phyloP scores from a whole-genome alignment of 2,888 invertebrate genomes.

The Amblyjoppa proteus region DNA sequence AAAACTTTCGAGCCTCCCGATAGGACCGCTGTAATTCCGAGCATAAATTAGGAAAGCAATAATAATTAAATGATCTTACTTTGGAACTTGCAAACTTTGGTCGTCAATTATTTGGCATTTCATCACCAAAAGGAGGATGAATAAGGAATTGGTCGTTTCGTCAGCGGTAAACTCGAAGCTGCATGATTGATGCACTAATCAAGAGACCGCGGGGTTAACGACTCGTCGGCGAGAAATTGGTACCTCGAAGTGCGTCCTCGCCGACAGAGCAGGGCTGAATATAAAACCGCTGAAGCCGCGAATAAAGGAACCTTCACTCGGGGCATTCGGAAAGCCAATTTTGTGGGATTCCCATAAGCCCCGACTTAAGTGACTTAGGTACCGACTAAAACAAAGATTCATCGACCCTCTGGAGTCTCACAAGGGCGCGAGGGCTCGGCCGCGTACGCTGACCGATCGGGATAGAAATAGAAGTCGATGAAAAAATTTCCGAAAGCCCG shows the following conservation, averaged over 20 bases:
- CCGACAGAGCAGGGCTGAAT: background rate
- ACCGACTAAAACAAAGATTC: conserved; percentile 16
- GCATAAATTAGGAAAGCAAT: background rate
- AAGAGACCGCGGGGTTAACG: conserved; percentile 6
- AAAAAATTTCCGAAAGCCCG: conserved; percentile 10
- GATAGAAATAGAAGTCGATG: background rate
- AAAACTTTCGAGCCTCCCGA: background rate
- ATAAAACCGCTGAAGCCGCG: conserved; percentile 6
- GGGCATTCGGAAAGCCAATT: conserved; percentile 29
- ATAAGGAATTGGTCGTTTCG: background rate
- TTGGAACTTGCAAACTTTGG: background rate
- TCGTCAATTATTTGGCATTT: conserved; percentile 6
- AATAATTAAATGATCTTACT: background rate
- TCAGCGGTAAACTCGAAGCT: background rate
- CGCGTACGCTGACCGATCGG: background rate
- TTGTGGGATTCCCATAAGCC: conserved; percentile 39
- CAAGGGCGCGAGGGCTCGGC: background rate
- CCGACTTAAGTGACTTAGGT: conserved; percentile 7
- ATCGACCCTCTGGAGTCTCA: background rate
- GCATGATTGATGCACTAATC: conserved; percentile 1
- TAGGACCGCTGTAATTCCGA: background rate
- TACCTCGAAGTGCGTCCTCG: conserved; percentile 7
- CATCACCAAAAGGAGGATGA: background rate
- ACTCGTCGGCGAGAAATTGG: background rate
- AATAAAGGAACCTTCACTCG: conserved; percentile 8